phyloP scores from a whole-genome alignment of 1,140 invertebrate species.

The Eupristina koningsbergeri region DNA sequence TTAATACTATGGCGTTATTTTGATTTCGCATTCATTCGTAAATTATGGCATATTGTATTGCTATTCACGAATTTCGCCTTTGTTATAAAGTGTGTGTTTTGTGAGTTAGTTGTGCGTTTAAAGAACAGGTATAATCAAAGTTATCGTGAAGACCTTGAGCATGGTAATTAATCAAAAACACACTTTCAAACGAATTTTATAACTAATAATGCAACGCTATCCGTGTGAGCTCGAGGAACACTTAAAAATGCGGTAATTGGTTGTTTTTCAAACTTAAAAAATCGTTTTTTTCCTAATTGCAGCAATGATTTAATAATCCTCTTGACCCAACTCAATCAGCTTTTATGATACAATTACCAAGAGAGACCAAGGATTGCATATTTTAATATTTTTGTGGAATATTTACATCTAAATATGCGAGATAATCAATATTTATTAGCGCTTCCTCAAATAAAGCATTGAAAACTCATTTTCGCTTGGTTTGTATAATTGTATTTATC shows the following conservation, averaged over 20 bases:
- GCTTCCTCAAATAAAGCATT: constrained; percentile 2
- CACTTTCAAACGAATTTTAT: no score
- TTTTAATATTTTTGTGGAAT: not conserved
- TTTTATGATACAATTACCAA: not conserved
- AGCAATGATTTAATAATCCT: no score
- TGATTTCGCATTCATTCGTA: not conserved
- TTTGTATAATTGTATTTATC: not conserved
- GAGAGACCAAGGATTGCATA: not conserved
- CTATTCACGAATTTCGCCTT: no score
- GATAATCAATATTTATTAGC: not conserved
- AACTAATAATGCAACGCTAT: no score
- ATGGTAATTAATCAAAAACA: no score
- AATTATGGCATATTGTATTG: no score
- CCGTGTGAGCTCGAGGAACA: no score
- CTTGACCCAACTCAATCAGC: no score
- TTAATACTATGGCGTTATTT: not conserved
- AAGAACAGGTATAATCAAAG: not conserved
- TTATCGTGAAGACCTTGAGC: constrained; percentile 10
- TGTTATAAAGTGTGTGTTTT: no score
- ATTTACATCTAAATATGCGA: no score
- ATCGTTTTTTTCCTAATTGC: not conserved
- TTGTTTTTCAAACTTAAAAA: not conserved
- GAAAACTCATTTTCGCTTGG: not conserved
- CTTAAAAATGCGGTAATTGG: no score
- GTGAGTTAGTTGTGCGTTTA: no score